Percentiles rank a stretch among this genome's conserved stretches.
Conservation (phyloP, 92 coral and sea anemone species). For the Porites cylindrica region DNA sequence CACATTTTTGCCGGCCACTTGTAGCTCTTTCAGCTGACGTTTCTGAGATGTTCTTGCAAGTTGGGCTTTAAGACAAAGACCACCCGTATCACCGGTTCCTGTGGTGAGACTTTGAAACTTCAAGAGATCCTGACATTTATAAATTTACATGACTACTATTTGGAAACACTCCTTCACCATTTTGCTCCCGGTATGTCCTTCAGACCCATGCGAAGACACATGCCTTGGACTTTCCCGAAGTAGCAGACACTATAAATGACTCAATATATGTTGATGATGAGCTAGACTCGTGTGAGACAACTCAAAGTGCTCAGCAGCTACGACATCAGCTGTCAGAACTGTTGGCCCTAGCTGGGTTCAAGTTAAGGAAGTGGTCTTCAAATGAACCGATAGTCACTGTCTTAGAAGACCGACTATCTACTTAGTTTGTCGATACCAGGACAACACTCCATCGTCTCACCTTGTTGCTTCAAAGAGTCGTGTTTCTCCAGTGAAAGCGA, state of each 20-base stretch:
- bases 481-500: constrained; percentile 35
- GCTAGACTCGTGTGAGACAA: constrained; percentile 65
- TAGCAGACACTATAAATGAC: constrained; percentile 51
- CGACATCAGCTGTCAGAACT: constrained; percentile 51
- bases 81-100: constrained; percentile 39
- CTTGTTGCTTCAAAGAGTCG: constrained; percentile 58
- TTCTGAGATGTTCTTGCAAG: constrained; percentile 50
- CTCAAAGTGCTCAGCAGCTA: constrained; percentile 50
- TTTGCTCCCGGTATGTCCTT: constrained; percentile 46
- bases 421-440: constrained; percentile 39
- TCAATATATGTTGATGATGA: constrained; percentile 66
- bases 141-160: constrained; percentile 58
- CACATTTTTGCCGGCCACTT: constrained; percentile 32
- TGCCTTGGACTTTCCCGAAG: constrained; percentile 35
- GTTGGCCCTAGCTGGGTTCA: constrained; percentile 51
- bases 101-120: not conserved
- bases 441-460: constrained; percentile 31
- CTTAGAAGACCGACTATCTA: constrained; percentile 11
- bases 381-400: constrained; percentile 45
- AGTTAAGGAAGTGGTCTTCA: constrained; percentile 20
- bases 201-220: constrained; percentile 49
- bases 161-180: constrained; percentile 64
- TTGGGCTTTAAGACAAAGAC: constrained; percentile 40
- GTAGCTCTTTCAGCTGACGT: constrained; percentile 54
- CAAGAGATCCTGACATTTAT: constrained; percentile 52